Evolutionary conservation across 2,113 vertebrate species (phyloP).

Genomic region (Vidua macroura): DNA sequence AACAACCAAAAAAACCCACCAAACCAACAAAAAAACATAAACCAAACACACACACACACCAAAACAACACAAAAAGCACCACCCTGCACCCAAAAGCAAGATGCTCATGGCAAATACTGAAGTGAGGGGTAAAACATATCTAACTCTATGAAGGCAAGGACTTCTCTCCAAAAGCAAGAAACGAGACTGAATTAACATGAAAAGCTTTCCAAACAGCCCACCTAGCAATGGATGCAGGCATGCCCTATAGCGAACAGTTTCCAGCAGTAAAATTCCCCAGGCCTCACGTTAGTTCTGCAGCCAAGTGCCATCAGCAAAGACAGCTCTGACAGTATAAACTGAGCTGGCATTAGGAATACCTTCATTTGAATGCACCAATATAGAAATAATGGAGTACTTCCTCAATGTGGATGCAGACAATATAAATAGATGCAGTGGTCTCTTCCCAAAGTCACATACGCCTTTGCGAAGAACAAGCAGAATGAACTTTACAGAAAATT

Average conservation of each 20-base stretch:
- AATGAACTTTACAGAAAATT: neutral
- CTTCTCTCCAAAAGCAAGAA: neutral
- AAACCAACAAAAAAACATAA: neutral
- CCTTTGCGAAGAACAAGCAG: neutral
- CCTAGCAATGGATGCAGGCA: neutral
- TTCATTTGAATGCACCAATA: neutral
- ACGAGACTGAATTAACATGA: neutral
- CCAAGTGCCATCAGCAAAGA: neutral
- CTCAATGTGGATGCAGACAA: neutral
- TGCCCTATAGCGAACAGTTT: neutral
- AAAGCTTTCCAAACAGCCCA: neutral
- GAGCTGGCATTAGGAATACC: neutral
- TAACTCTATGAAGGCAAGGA: neutral
- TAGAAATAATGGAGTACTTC: neutral
- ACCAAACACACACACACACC: rapidly evolving
- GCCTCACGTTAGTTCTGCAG: neutral
- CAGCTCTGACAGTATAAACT: neutral
- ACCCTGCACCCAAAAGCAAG: neutral
- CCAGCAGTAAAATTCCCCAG: neutral
- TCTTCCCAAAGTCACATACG: neutral
- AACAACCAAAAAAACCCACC: neutral
- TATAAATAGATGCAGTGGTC: rapidly evolving
- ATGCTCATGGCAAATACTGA: neutral
- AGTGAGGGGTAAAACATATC: neutral
- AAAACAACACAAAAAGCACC: neutral